Base-by-base conservation (phyloP, 1,140 invertebrate species). In the Gryllus bimaculatus region DNA sequence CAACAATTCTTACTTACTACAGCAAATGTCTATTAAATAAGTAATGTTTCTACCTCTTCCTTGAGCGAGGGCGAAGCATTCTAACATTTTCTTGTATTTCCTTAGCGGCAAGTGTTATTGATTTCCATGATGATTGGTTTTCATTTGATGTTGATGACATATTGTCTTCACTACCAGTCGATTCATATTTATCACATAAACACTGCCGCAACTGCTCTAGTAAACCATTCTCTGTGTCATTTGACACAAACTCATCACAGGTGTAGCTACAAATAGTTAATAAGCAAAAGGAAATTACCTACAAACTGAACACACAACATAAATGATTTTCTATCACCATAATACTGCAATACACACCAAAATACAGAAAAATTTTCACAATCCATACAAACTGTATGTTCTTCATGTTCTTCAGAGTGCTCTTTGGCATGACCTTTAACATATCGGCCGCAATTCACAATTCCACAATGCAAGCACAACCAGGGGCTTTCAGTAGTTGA, bases 191-290 rank as follows among this genome's bases (percentile, higher is more conserved):
- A n/a, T 13, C n/a, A 26, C 13, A 21, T 8, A 73, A 49, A 20
- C 39, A 83, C 82, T 91, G 87, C 78, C 90, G 88, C 82, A 91
- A 87, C 84, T 88, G 88, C 83, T 91, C 88, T 82, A 93, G 87
- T 82, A 89, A 87, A 49, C 89, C 87, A 80, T 87, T 85, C 80
- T 88, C 85, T n/a, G 90, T 90, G 83, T 94, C 93, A 85, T 94
- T 94, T 81, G 91, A 89, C 47, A 93, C 90, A 89, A 92, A 94
- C 81, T 94, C 93, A 87, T 95, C 92, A 89, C 93, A 95, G 81
- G 88, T 88, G 84, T 95, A 94, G 86, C 93, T 93, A 87, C 79
- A 90, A 89, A 20, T 8, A 48, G 13, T 48, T 48, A 48, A 77
- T 12, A 77, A 8, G 48, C 20, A 12, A 48, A 18, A n/a, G 13